Evolutionary conservation across 1,140 invertebrate species (phyloP).

Genomic region (Aleiodes sp.): DNA sequence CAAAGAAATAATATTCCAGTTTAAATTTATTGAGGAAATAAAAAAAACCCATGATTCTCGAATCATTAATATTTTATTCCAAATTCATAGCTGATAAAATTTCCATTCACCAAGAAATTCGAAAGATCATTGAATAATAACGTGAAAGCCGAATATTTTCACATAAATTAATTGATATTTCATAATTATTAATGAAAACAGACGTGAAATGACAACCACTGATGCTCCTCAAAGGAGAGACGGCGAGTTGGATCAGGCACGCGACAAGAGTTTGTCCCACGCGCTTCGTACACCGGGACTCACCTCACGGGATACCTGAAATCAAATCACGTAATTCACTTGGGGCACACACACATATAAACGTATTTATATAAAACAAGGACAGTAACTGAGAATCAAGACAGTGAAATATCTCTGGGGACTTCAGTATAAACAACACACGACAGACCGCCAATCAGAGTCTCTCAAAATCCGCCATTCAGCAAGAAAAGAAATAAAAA

Average conservation of each 20-base stretch:
- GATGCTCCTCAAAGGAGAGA: background rate
- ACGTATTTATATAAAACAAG: conserved; percentile 26
- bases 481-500: background rate
- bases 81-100: background rate
- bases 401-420: conserved; percentile 23
- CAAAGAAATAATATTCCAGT: no score
- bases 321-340: conserved; percentile 52
- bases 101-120: no score
- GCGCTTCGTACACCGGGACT: conserved; percentile 46
- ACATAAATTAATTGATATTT: background rate
- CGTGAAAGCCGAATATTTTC: no score
- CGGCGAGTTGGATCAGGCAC: conserved; percentile 42
- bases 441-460: conserved; percentile 46
- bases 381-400: conserved; percentile 32
- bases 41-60: no score
- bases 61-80: no score
- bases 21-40: no score
- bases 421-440: conserved; percentile 33
- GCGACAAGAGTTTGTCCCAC: conserved; percentile 49
- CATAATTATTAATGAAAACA: background rate
- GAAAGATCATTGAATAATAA: no score
- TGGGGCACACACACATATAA: conserved; percentile 34
- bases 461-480: conserved; percentile 27
- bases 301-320: conserved; percentile 36
- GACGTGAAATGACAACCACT: conserved; percentile 27